These are phyloP conservation scores for Ia io DNA, from an alignment of 2,113 vertebrate genomes.

Conservation along the genomic window DNA sequence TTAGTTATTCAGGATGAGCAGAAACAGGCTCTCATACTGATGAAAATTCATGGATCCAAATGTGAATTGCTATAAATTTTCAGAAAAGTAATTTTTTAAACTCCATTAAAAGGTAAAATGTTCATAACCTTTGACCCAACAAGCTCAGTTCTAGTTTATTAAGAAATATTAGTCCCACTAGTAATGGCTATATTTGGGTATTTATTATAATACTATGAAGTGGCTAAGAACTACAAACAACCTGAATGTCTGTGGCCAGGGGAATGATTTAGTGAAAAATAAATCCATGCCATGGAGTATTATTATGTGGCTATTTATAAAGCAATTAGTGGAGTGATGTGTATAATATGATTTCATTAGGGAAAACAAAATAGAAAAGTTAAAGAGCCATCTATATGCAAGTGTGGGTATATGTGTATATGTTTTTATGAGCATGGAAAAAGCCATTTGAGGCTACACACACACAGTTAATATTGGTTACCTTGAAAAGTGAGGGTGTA, in stretches of 20 bases:
- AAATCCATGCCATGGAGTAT: conserved; percentile 27
- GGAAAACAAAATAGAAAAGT: conserved; percentile 46
- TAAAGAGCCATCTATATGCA: conserved; percentile 48
- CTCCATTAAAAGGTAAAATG: background rate
- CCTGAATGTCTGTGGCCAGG: background rate
- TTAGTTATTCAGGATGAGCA: background rate
- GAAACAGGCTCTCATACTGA: background rate
- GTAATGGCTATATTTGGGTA: background rate
- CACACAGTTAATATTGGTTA: background rate
- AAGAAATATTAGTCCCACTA: background rate
- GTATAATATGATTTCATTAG: conserved; percentile 31
- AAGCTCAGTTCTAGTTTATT: background rate
- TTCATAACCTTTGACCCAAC: conserved; percentile 1
- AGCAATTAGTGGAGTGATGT: conserved; percentile 21
- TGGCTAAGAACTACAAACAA: conserved; percentile 8
- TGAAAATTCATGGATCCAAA: background rate
- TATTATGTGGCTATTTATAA: conserved; percentile 47
- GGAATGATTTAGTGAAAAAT: conserved; percentile 39
- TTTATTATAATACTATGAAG: background rate
- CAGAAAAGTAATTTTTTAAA: background rate
- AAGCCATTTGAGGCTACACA: background rate
- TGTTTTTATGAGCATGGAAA: conserved; percentile 31
- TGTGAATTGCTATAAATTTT: background rate
- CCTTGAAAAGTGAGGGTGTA: background rate
- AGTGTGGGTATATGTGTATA: background rate